Evolutionary conservation across 1,140 invertebrate species (phyloP).

Genomic region (Philopotamus ludificatus): DNA sequence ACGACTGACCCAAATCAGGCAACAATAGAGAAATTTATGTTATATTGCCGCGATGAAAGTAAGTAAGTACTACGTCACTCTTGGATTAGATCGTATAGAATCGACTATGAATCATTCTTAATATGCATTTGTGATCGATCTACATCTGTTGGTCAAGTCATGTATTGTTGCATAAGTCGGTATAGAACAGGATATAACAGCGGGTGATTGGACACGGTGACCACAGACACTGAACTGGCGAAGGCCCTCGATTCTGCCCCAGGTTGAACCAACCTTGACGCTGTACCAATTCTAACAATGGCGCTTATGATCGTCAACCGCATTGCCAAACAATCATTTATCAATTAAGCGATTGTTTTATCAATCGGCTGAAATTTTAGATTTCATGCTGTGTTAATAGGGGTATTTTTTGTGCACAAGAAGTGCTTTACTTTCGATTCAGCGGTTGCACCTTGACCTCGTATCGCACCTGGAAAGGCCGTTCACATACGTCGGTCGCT

Average conservation of each 20-base stretch:
- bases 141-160: not conserved
- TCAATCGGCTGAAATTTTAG: not conserved
- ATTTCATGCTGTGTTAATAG: not conserved
- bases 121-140: not conserved
- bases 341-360: no score
- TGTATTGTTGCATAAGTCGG: not conserved
- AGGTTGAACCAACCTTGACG: no score
- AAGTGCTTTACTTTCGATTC: constrained; percentile 10
- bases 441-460: constrained; percentile 16
- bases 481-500: no score
- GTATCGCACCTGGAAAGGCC: constrained; percentile 16
- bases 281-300: not conserved
- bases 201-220: no score
- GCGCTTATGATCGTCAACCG: not conserved
- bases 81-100: no score
- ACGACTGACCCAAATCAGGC: not conserved
- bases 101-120: no score
- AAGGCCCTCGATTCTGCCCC: no score
- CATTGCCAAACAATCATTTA: not conserved
- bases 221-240: no score
- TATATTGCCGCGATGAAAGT: no score
- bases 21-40: not conserved
- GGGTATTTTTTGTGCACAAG: not conserved
- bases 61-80: no score
- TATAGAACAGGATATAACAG: not conserved